Evolutionary conservation across 2,113 vertebrate species (phyloP).

Genomic region (Nibea coibor): DNA sequence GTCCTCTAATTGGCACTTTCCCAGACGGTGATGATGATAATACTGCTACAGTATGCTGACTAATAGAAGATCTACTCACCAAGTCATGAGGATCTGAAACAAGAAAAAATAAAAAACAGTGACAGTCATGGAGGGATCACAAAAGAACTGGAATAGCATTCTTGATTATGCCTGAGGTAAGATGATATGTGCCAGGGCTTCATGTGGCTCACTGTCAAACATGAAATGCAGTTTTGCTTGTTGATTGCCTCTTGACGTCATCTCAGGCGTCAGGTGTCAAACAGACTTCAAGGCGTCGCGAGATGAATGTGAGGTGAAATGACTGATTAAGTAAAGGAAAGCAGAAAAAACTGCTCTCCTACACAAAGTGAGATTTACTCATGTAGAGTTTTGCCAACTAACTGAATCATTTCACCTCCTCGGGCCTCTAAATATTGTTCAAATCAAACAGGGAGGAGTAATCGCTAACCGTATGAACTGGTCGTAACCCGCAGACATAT

Average conservation of each 20-base stretch:
- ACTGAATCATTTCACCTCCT: not conserved
- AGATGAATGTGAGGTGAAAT: not conserved
- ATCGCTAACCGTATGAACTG: too few species aligned
- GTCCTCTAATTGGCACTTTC: too few species aligned
- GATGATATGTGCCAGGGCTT: not conserved
- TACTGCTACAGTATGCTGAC: not conserved
- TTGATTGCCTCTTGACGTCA: not conserved
- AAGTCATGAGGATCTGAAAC: conserved; percentile 79
- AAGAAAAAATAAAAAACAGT: not conserved
- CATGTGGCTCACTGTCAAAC: not conserved
- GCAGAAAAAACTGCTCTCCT: not conserved
- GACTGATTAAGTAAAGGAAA: not conserved
- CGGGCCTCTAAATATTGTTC: too few species aligned
- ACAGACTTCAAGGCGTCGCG: not conserved
- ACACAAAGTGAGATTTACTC: not conserved
- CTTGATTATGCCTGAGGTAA: not conserved
- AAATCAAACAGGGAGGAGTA: too few species aligned
- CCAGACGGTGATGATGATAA: not conserved
- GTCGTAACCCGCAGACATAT: too few species aligned
- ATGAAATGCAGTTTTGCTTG: not conserved
- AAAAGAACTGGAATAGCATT: not conserved
- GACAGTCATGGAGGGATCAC: conserved; percentile 27
- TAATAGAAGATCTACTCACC: conserved; percentile 69
- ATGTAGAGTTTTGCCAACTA: not conserved
- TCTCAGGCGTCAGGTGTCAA: not conserved